Conservation (phyloP, 2,113 vertebrate genomes). For the Callipepla californica region DNA sequence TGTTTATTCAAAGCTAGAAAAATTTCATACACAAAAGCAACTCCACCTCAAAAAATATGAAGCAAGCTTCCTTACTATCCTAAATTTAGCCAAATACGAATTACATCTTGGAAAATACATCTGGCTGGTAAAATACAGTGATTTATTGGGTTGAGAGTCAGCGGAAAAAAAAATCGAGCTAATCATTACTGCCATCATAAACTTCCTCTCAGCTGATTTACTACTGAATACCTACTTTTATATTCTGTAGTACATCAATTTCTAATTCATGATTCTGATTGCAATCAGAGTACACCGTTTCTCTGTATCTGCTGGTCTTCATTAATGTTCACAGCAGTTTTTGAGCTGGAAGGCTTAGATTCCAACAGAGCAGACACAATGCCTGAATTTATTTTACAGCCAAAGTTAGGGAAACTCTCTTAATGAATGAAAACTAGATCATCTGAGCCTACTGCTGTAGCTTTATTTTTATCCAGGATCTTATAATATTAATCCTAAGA, state of each 20-base stretch:
- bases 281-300: conserved; percentile 54
- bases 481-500: conserved; percentile 20
- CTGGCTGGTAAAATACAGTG: neutral
- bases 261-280: conserved; percentile 57
- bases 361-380: conserved; percentile 22
- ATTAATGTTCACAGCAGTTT: conserved; percentile 8
- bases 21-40: neutral
- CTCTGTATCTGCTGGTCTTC: conserved; percentile 30
- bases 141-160: neutral
- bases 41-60: neutral
- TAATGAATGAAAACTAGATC: neutral
- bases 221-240: conserved; percentile 22
- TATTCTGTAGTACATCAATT: conserved; percentile 24
- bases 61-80: neutral
- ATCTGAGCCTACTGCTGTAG: neutral
- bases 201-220: conserved; percentile 4
- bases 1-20: neutral
- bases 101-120: neutral
- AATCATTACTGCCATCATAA: conserved; percentile 39
- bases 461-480: conserved; percentile 8
- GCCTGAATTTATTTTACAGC: neutral
- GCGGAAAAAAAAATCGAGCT: neutral
- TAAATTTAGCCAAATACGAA: conserved; percentile 11
- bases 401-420: conserved; percentile 7
- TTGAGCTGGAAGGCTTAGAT: neutral